A percentile compares a stretch with the other conserved stretches of the same genome.
Conservation (phyloP, 2,888 invertebrate species). For the Eulithis prunata region DNA sequence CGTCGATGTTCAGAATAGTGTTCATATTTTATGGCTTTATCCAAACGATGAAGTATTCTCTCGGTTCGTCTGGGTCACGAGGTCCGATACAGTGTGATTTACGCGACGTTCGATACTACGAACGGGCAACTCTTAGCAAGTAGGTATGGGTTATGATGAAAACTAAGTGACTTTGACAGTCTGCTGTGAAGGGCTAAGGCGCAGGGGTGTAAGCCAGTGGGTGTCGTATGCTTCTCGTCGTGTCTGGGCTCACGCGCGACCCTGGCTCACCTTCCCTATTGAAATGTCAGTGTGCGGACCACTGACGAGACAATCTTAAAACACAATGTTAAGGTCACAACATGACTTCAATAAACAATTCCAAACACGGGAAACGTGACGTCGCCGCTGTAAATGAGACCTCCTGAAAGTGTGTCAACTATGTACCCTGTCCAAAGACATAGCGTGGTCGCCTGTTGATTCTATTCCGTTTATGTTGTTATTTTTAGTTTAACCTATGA, state of each 20-base stretch:
- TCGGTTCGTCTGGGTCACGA: slow-evolving; percentile 51
- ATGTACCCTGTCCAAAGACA: slow-evolving; percentile 62
- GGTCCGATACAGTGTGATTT: slow-evolving; percentile 55
- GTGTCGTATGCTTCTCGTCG: slow-evolving; percentile 62
- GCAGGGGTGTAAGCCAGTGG: slow-evolving; percentile 47
- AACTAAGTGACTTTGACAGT: slow-evolving; percentile 53
- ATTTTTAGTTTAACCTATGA: slow-evolving; percentile 45
- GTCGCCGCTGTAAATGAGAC: slow-evolving; percentile 71
- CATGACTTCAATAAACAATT: slow-evolving; percentile 83
- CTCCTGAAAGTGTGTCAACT: slow-evolving; percentile 77
- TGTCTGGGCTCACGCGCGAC: slow-evolving; percentile 77
- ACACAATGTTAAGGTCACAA: slow-evolving; percentile 83
- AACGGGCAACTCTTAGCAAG: slow-evolving; percentile 49
- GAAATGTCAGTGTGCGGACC: slow-evolving; percentile 81
- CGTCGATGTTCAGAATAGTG: slow-evolving; percentile 56
- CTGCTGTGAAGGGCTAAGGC: slow-evolving; percentile 34
- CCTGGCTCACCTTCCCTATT: slow-evolving; percentile 80
- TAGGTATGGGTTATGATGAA: slow-evolving; percentile 57
- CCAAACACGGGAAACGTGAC: slow-evolving; percentile 80
- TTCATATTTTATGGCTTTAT: slow-evolving; percentile 59
- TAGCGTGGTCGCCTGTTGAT: slow-evolving; percentile 59
- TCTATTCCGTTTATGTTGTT: slow-evolving; percentile 40
- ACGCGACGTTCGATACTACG: slow-evolving; percentile 45
- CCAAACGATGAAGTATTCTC: slow-evolving; percentile 54
- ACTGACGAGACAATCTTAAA: slow-evolving; percentile 83